Evolutionary conservation across 2,888 invertebrate genomes (phyloP), one percentile per base, ranked within the genome.

Genomic region (Boloria selene): DNA sequence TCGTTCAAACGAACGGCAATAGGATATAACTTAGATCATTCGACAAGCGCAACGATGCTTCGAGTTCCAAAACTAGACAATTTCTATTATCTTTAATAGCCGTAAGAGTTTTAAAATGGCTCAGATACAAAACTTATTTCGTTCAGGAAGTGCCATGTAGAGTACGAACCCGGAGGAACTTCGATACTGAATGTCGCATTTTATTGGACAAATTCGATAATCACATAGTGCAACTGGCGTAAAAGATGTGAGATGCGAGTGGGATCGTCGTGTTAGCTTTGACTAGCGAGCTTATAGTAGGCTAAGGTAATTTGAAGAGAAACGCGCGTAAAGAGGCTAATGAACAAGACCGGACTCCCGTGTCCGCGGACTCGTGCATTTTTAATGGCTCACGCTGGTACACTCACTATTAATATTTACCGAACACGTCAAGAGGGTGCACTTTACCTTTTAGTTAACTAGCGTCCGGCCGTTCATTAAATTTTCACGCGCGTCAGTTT

Each of bases 401-500:
- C 82, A 88, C 87, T 88, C 90, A 87, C 90, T 91, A 90, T 92
- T 90, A 91, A 91, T 92, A 91, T 92, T 92, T 90, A 90, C 90
- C 91, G 90, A 90, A 90, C 90, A 90, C 91, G 91, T 91, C 90
- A 91, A 92, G 92, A 91, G 92, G 91, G 92, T 90, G 91, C 91
- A 91, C 90, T 92, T 92, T 91, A 91, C 92, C 92, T 92, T 92
- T 91, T 91, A 92, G 91, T 90, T 90, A 91, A 92, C 92, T 92
- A 91, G 90, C 91, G 91, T 90, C 91, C 91, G 89, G 90, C 88
- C 88, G 92, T 92, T 92, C 92, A 92, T 92, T 92, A 92, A 92
- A 92, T 92, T 92, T 92, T 92, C 92, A 92, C 92, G 92, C 91
- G 92, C 91, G 91, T 91, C 92, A 90, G 91, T 91, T 92, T 91